These are phyloP conservation scores for Forbesichthys papilliferus DNA, from an alignment of 2,113 vertebrate species.

Conservation along the genomic window DNA sequence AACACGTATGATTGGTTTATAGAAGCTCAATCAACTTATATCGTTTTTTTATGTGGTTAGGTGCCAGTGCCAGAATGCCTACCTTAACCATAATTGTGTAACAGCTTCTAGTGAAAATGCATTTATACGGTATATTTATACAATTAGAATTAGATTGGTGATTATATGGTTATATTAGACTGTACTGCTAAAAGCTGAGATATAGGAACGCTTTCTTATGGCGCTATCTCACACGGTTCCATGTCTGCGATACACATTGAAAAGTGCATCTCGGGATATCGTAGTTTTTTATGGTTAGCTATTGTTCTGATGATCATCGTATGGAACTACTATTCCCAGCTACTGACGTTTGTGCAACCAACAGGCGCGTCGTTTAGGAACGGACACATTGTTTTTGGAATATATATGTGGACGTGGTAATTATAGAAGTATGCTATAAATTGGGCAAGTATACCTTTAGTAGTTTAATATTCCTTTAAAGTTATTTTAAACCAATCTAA, in stretches of 20 bases:
- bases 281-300: constrained; percentile 35
- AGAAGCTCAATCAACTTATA: constrained; percentile 13
- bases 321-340: constrained; percentile 49
- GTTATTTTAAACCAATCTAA: neutral
- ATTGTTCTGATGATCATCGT: rapidly evolving
- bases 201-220: neutral
- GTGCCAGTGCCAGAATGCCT: neutral
- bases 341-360: constrained; percentile 16
- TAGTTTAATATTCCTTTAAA: neutral
- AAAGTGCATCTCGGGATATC: constrained; percentile 47
- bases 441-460: constrained; percentile 32
- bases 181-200: neutral
- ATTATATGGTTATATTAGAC: too few relatives aligned
- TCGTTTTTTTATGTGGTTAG: neutral
- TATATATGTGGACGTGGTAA: constrained; percentile 15
- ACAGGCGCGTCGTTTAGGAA: constrained; percentile 42
- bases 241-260: constrained; percentile 14
- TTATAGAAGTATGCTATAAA: constrained; percentile 1
- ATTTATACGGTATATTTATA: too few relatives aligned
- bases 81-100: neutral
- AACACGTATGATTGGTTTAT: constrained; percentile 26
- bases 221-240: neutral
- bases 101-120: too few relatives aligned
- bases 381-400: neutral
- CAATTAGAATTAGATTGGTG: too few relatives aligned